Conservation (phyloP, 2,888 invertebrate genomes). For the Acanthosoma haemorrhoidale region DNA sequence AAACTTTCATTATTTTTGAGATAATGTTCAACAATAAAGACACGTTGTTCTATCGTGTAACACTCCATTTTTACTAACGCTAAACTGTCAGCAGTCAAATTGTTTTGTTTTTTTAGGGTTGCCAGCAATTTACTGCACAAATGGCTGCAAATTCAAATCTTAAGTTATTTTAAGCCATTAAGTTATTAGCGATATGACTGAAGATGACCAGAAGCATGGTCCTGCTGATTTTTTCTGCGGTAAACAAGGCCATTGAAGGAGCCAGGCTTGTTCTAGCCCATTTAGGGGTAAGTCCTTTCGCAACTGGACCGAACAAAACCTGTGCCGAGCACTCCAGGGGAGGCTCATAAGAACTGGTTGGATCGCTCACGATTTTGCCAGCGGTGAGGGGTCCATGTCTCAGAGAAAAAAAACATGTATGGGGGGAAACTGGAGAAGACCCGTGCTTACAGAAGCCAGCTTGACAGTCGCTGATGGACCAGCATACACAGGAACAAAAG, state of each 20-base stretch:
- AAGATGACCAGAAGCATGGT: too few relatives aligned
- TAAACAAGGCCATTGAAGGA: not conserved
- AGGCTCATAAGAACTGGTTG: constrained; percentile 1
- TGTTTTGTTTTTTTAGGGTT: too few relatives aligned
- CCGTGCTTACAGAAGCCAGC: not conserved
- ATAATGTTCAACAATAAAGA: too few relatives aligned
- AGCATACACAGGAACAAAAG: not conserved
- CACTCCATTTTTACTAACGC: too few relatives aligned
- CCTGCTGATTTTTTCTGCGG: not conserved
- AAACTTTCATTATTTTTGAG: too few relatives aligned
- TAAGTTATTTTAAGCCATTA: too few relatives aligned
- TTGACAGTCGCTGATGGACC: not conserved
- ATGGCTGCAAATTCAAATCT: too few relatives aligned
- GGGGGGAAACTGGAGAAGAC: not conserved
- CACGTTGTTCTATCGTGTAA: too few relatives aligned
- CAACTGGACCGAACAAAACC: not conserved
- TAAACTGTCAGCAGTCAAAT: too few relatives aligned
- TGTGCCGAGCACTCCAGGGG: not conserved
- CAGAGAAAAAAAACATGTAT: not conserved
- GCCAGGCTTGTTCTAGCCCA: not conserved
- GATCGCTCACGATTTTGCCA: not conserved
- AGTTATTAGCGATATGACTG: too few relatives aligned
- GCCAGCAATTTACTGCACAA: too few relatives aligned
- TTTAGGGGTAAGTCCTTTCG: constrained; percentile 4
- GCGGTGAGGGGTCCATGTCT: not conserved